These are phyloP conservation scores for Zalophus californianus DNA, from an alignment of 2,797 vertebrate genomes.

Conservation along the genomic window DNA sequence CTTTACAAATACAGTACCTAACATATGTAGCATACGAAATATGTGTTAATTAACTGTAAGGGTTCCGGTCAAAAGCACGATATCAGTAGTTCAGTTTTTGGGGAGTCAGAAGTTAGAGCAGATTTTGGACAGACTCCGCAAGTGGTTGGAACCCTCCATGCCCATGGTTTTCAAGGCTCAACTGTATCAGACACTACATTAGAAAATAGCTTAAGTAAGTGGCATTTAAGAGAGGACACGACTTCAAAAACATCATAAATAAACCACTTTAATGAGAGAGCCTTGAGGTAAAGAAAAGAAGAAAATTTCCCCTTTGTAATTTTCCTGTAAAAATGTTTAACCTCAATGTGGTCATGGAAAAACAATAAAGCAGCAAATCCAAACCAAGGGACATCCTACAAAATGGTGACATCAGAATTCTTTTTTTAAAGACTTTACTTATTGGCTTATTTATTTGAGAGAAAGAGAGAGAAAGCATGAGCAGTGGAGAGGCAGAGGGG, in stretches of 20 bases:
- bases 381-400: slow-evolving; percentile 10
- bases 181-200: neutral
- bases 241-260: neutral
- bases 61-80: neutral
- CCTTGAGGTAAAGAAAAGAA: neutral
- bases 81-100: neutral
- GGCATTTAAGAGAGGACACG: neutral
- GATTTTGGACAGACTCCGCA: neutral
- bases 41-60: neutral
- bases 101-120: neutral
- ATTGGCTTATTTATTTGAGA: neutral
- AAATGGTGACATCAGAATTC: neutral
- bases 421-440: neutral
- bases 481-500: neutral
- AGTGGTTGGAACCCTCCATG: neutral
- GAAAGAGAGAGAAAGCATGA: neutral
- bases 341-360: neutral
- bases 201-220: neutral
- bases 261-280: neutral
- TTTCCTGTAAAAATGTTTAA: slow-evolving; percentile 1
- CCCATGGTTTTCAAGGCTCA: neutral
- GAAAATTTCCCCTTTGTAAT: neutral
- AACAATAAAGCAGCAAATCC: slow-evolving; percentile 14
- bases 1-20: neutral
- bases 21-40: neutral